Evolutionary conservation across 2,113 vertebrate genomes (phyloP).

Genomic region (Spilogale gracilis): DNA sequence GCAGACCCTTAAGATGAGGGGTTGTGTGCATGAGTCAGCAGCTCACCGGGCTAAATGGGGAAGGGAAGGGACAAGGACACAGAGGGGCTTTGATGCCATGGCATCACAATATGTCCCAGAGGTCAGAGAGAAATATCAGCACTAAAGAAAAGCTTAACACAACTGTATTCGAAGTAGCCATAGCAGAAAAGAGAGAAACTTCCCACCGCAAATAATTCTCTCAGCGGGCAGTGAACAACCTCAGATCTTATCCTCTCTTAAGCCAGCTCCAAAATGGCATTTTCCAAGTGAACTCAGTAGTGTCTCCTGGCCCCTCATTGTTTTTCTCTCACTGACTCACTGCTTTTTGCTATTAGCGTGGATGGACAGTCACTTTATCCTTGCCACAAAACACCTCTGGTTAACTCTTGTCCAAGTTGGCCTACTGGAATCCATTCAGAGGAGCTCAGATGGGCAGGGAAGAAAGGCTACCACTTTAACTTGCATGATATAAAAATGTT

Average conservation of each 20-base stretch:
- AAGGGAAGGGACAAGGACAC: neutral
- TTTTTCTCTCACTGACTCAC: neutral
- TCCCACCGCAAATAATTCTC: constrained; percentile 22
- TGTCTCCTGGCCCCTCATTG: neutral
- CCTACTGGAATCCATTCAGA: constrained; percentile 10
- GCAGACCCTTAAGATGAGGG: neutral
- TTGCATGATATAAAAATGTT: constrained; percentile 53
- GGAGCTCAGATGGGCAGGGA: neutral
- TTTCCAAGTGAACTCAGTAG: neutral
- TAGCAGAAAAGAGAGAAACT: constrained; percentile 37
- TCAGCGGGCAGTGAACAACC: neutral
- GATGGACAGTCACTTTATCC: constrained; percentile 57
- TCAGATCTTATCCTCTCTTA: neutral
- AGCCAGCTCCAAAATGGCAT: neutral
- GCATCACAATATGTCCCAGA: neutral
- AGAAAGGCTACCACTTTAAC: constrained; percentile 46
- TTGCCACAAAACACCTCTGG: neutral
- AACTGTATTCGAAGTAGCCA: neutral
- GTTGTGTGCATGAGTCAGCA: neutral
- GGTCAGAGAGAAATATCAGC: neutral
- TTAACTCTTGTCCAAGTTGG: neutral
- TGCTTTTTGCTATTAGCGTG: neutral
- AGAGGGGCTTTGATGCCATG: neutral
- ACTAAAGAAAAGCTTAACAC: neutral
- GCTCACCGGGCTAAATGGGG: neutral